Percentiles rank a stretch among this genome's conserved stretches.
These are phyloP conservation scores for Chauna torquata DNA, from an alignment of 2,113 vertebrate species.

Conservation along the genomic window DNA sequence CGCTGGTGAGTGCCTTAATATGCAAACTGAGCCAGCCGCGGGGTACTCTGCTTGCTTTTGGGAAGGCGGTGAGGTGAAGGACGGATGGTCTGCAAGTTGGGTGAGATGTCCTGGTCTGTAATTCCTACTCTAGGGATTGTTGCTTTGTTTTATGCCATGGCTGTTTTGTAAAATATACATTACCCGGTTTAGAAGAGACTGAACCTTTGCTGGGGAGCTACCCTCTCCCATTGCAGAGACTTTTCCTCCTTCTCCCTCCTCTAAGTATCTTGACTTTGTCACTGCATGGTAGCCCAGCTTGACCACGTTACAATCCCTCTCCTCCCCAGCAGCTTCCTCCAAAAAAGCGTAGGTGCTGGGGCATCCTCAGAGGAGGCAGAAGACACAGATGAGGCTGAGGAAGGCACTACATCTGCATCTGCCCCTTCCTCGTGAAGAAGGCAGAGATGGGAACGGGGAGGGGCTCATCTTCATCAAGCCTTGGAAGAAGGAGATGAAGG, in stretches of 20 bases:
- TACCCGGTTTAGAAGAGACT: background rate
- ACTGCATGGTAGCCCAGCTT: fast-evolving
- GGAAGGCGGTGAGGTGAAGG: background rate
- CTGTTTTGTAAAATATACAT: background rate
- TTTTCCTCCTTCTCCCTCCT: background rate
- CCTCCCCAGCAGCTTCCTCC: background rate
- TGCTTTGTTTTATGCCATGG: background rate
- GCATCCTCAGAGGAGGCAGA: background rate
- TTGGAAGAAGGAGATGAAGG: background rate
- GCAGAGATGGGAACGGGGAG: background rate
- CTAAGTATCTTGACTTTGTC: background rate
- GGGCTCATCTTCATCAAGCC: background rate
- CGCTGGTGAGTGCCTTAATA: background rate
- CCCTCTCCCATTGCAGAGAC: fast-evolving
- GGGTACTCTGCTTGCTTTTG: fast-evolving
- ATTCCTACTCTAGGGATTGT: background rate
- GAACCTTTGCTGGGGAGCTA: background rate
- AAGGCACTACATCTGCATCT: background rate
- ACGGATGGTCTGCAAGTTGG: background rate
- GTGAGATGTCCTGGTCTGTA: background rate
- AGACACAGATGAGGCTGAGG: background rate
- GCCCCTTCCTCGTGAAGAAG: background rate
- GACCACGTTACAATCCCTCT: background rate
- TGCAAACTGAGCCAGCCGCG: background rate
- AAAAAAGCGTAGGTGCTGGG: background rate